phyloP scores from a whole-genome alignment of 2,113 vertebrate species.

The Boleophthalmus pectinirostris region DNA sequence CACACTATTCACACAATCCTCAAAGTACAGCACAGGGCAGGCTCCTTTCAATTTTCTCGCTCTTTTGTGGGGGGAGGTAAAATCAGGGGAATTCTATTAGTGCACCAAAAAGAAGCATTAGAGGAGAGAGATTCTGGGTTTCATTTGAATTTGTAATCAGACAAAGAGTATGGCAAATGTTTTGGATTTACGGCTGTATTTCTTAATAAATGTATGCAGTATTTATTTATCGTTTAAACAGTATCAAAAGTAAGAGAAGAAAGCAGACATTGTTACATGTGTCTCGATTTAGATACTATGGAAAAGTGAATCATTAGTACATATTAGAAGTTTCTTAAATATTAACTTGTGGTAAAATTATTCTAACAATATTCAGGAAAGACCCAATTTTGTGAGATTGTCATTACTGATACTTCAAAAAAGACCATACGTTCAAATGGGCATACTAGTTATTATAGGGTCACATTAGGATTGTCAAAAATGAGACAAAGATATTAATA shows the following conservation, averaged over 20 bases:
- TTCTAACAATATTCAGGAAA: too few species aligned
- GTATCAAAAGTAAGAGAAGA: background rate
- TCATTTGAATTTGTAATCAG: conserved; percentile 19
- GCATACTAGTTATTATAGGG: too few species aligned
- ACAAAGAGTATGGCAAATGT: conserved; percentile 55
- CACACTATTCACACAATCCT: conserved; percentile 66
- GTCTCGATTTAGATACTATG: too few species aligned
- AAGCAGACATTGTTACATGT: background rate
- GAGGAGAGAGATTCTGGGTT: conserved; percentile 14
- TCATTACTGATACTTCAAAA: too few species aligned
- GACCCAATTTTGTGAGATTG: too few species aligned
- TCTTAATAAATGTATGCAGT: background rate
- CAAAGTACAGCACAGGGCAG: conserved; percentile 65
- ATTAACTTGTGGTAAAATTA: too few species aligned
- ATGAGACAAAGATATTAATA: too few species aligned
- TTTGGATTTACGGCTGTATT: conserved; percentile 27
- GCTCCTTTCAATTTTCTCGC: conserved; percentile 46
- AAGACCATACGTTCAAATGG: too few species aligned
- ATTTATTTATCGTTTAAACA: too few species aligned
- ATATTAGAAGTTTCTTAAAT: too few species aligned
- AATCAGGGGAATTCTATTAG: conserved; percentile 42
- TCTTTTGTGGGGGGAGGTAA: conserved; percentile 9
- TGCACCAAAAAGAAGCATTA: conserved; percentile 42
- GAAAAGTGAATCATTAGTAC: too few species aligned
- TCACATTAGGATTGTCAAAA: too few species aligned